phyloP scores from a whole-genome alignment of 2,888 invertebrate genomes.

The Andrena flavipes region DNA sequence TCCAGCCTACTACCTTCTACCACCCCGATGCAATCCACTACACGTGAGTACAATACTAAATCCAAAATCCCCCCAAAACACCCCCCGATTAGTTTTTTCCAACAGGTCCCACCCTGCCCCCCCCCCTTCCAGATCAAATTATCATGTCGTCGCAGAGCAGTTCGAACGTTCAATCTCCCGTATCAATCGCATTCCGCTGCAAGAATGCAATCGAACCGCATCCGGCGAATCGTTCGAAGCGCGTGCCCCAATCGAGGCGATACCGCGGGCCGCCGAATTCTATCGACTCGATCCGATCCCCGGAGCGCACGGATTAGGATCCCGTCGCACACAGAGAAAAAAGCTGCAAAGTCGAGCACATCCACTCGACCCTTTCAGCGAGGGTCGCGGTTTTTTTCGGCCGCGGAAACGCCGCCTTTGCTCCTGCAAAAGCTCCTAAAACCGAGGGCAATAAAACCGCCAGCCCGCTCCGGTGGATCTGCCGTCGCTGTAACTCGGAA shows the following conservation, averaged over 20 bases:
- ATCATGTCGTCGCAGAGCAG: conserved; percentile 22
- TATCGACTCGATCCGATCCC: conserved; percentile 15
- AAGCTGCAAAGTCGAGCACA: conserved; percentile 10
- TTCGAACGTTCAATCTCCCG: conserved; percentile 26
- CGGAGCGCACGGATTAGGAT: neutral
- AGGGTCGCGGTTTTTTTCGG: conserved; percentile 2
- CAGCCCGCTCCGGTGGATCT: neutral
- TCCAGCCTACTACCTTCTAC: no score
- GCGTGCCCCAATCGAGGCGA: conserved; percentile 13
- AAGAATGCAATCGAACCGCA: conserved; percentile 53
- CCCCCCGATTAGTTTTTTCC: neutral
- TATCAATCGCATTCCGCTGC: conserved; percentile 56
- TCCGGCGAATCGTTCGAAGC: conserved; percentile 16
- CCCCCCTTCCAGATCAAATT: conserved; percentile 18
- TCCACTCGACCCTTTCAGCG: neutral
- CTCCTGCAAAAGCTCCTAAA: neutral
- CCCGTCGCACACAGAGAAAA: neutral
- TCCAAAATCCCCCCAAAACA: neutral
- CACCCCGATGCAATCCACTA: no score
- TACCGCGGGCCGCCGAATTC: conserved; percentile 14
- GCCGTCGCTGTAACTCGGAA: neutral
- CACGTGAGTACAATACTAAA: neutral
- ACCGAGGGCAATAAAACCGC: conserved; percentile 8
- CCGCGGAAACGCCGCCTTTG: neutral
- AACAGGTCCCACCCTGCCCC: neutral